Conservation (phyloP, 1,140 invertebrate species). For the Zaprionus nigranus region DNA sequence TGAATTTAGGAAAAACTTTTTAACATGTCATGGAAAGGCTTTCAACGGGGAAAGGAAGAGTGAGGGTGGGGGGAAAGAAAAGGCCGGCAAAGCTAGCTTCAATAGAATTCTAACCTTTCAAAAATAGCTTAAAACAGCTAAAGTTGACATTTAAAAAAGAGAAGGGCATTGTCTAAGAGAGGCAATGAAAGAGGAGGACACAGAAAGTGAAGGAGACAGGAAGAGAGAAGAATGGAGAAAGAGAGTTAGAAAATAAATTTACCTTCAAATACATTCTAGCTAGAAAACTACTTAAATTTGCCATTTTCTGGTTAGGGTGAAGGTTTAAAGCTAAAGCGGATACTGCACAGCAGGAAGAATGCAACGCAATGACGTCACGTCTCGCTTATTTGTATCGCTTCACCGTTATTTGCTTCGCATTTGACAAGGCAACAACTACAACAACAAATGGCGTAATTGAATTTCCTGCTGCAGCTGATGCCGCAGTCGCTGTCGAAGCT, state of each 20-base stretch:
- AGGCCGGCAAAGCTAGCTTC: background rate
- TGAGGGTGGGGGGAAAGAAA: background rate
- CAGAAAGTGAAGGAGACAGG: too few species aligned
- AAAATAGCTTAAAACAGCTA: background rate
- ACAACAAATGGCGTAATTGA: slow-evolving; percentile 67
- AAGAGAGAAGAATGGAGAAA: background rate
- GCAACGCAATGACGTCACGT: slow-evolving; percentile 16
- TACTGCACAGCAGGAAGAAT: background rate
- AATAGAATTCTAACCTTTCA: background rate
- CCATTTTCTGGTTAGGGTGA: background rate
- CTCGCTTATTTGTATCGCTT: slow-evolving; percentile 1
- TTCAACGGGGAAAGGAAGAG: background rate
- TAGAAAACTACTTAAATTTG: background rate
- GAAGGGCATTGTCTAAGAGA: too few species aligned
- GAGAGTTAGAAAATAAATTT: background rate
- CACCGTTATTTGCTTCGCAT: slow-evolving; percentile 27
- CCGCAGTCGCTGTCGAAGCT: slow-evolving; percentile 6
- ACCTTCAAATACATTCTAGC: background rate
- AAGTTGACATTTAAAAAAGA: background rate
- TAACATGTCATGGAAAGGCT: slow-evolving; percentile 3
- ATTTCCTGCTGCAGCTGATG: slow-evolving; percentile 49
- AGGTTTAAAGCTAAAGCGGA: background rate
- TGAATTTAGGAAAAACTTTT: slow-evolving; percentile 1
- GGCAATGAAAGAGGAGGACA: background rate
- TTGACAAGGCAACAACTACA: slow-evolving; percentile 46